Percentiles rank a stretch among this genome's conserved stretches.
phyloP scores from a whole-genome alignment of 2,113 vertebrate genomes.

The Strix aluco region DNA sequence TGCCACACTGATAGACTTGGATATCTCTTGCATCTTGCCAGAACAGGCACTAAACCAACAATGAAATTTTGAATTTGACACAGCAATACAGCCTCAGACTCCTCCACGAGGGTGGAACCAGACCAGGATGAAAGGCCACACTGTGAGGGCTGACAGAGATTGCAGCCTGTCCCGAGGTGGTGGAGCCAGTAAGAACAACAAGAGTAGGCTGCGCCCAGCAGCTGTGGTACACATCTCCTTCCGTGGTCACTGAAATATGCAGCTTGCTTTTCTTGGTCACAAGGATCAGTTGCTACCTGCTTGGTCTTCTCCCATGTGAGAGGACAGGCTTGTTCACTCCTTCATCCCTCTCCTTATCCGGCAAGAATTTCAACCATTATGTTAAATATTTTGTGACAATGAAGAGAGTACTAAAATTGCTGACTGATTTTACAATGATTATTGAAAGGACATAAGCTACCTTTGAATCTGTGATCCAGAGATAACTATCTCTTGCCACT shows the following conservation, averaged over 20 bases:
- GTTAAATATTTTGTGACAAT: not conserved
- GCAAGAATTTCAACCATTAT: not conserved
- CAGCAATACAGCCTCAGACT: not conserved
- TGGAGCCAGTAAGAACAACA: not conserved
- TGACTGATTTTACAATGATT: not conserved
- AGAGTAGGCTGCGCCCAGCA: accelerated
- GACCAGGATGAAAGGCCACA: not conserved
- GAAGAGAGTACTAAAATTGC: not conserved
- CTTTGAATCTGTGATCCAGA: not conserved
- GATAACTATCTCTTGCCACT: not conserved
- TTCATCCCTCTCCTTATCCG: not conserved
- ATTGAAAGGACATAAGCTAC: not conserved
- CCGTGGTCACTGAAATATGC: accelerated
- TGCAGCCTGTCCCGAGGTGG: accelerated
- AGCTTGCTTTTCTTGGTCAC: not conserved
- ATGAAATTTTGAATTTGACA: not conserved
- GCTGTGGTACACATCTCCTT: accelerated
- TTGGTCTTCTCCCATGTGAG: not conserved
- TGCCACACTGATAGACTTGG: not conserved
- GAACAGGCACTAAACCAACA: not conserved
- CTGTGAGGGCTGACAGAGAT: accelerated
- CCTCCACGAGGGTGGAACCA: not conserved
- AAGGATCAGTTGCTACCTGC: not conserved
- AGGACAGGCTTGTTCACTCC: not conserved
- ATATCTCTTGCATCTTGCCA: not conserved